Evolutionary conservation across 1,140 invertebrate genomes (phyloP).

Genomic region (Berghia stephanieae): DNA sequence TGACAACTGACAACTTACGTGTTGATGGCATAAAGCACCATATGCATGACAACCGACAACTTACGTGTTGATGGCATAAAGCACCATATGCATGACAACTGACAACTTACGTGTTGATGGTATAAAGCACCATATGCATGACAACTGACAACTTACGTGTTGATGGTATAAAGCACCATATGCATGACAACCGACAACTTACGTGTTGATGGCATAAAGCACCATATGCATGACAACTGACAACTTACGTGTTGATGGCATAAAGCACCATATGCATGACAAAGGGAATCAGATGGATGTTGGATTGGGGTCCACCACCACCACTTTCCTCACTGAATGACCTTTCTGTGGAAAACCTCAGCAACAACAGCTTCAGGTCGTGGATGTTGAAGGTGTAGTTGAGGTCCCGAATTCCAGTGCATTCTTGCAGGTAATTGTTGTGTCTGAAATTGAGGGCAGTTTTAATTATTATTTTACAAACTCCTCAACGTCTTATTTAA

Average conservation of each 20-base stretch:
- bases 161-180: background rate
- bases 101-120: conserved; percentile 85
- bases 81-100: background rate
- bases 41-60: background rate
- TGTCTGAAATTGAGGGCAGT: too few species aligned
- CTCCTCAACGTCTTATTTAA: too few species aligned
- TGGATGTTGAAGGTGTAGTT: conserved; percentile 80
- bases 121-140: conserved; percentile 89
- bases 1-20: background rate
- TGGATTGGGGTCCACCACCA: conserved; percentile 92
- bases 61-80: background rate
- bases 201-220: background rate
- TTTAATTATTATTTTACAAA: too few species aligned
- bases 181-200: background rate
- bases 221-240: background rate
- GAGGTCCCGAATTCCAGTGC: conserved; percentile 64
- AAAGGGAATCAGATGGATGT: conserved; percentile 96
- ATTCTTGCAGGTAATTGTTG: conserved; percentile 68
- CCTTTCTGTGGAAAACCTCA: conserved; percentile 91
- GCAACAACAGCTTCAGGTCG: conserved; percentile 89
- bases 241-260: conserved; percentile 88
- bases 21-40: background rate
- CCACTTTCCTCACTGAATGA: conserved; percentile 97
- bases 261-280: conserved; percentile 94
- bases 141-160: background rate